Conservation (phyloP, 2,113 vertebrate species). For the Terrapene triunguis region DNA sequence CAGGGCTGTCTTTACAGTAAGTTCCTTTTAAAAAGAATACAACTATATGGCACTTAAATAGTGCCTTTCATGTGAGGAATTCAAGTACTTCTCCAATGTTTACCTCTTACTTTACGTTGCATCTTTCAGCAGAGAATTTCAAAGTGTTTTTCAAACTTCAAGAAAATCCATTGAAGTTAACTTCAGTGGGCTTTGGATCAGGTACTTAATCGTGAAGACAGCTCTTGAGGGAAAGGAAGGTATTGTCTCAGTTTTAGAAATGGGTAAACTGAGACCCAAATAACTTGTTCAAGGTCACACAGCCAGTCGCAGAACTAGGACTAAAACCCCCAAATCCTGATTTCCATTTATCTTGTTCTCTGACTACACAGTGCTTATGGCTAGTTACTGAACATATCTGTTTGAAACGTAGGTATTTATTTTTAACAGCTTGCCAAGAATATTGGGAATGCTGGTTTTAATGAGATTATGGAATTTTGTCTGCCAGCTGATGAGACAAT, state of each 20-base stretch:
- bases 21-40: not conserved
- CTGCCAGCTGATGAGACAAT: conserved; percentile 82
- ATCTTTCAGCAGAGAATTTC: conserved; percentile 11
- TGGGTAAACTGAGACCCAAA: not conserved
- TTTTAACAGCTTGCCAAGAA: conserved; percentile 93
- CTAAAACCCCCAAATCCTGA: not conserved
- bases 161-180: not conserved
- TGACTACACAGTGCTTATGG: fast-evolving
- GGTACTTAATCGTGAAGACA: not conserved
- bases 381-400: not conserved
- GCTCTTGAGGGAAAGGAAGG: not conserved
- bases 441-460: conserved; percentile 95
- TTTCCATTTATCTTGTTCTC: not conserved
- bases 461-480: conserved; percentile 96
- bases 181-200: not conserved
- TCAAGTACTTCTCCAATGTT: conserved; percentile 25
- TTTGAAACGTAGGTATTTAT: conserved; percentile 32
- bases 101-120: not conserved
- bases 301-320: not conserved
- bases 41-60: not conserved
- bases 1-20: not conserved
- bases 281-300: not conserved
- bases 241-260: not conserved
- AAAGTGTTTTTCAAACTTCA: not conserved
- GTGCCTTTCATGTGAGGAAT: conserved; percentile 21